Evolutionary conservation across 1,140 invertebrate genomes (phyloP), one percentile per base, ranked within the genome.

Genomic region (Solenopsis invicta): DNA sequence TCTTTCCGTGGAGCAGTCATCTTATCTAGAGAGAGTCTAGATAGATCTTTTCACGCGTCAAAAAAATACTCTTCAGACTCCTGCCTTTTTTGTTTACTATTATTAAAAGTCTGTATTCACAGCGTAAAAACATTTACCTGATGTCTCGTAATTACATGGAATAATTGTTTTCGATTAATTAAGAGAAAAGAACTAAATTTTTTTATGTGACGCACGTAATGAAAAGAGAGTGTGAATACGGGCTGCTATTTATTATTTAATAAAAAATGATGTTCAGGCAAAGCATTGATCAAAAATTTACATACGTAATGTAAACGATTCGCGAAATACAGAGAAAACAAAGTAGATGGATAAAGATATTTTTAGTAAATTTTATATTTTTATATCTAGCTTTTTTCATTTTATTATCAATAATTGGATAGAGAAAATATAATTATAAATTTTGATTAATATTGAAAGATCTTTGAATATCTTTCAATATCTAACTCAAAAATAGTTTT

Each of bases 261-360:
- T 52, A 66, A 52, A 82, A 41, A 6, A 41, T 52, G 37, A 72
- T 24, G 13, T 64, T 9, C 8, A 18, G 24, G 37, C 52, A 24
- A 82, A 82, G 67, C 69, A 82, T 82, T 71, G 80, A 82, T 82
- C 67, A 67, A 82, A 13, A 64, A 52, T 21, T 61, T 66, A 56
- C n/a, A 9, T 56, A 56, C 21, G 54, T 56, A 21, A 21, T 21
- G 18, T 67, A 8, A 1, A 24, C 16, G 6, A 29, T 45, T 34
- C 4, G 12, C 12, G 13, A 72, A 54, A 45, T 9, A 59, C 13
- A 82, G 10, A 24, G 16, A 45, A 45, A 34, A 29, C 29, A n/a
- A 56, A 2, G 5, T 34, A 6, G 24, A 29, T 41, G 13, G 9
- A 24, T 16, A 52, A 80, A 24, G 4, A 41, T 54, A 56, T 34